Percentiles rank a stretch among this genome's conserved stretches.
phyloP scores from a whole-genome alignment of 1,140 invertebrate species.

The Mizuhopecten yessoensis region DNA sequence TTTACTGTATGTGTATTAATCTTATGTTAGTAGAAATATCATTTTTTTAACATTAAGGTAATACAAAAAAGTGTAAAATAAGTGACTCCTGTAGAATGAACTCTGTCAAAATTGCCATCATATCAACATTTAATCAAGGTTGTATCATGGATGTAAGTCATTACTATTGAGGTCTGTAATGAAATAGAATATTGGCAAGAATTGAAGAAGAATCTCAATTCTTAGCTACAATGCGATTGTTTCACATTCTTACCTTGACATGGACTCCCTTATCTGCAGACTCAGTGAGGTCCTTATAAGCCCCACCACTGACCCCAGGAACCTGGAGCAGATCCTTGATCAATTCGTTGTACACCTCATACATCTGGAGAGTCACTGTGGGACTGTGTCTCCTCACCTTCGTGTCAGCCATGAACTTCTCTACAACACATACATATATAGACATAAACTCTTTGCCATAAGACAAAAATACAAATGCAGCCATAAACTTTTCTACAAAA shows the following conservation, averaged over 20 bases:
- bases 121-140: too few relatives aligned
- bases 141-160: too few relatives aligned
- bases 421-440: constrained; percentile 45
- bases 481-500: neutral
- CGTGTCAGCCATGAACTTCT: constrained; percentile 64
- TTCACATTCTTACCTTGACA: constrained; percentile 66
- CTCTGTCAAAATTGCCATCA: too few relatives aligned
- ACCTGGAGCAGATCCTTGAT: constrained; percentile 73
- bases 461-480: neutral
- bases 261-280: constrained; percentile 73
- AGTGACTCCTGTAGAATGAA: too few relatives aligned
- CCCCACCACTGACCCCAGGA: constrained; percentile 56
- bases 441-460: neutral
- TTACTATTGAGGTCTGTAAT: too few relatives aligned
- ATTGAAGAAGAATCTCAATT: too few relatives aligned
- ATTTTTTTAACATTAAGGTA: too few relatives aligned
- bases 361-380: constrained; percentile 72
- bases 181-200: too few relatives aligned
- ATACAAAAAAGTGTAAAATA: too few relatives aligned
- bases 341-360: constrained; percentile 77
- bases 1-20: too few relatives aligned
- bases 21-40: too few relatives aligned
- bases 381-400: constrained; percentile 61
- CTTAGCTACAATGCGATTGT: too few relatives aligned
- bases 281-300: constrained; percentile 72